Base-by-base conservation (phyloP, 2,113 vertebrate genomes). In the Neogobius melanostomus region DNA sequence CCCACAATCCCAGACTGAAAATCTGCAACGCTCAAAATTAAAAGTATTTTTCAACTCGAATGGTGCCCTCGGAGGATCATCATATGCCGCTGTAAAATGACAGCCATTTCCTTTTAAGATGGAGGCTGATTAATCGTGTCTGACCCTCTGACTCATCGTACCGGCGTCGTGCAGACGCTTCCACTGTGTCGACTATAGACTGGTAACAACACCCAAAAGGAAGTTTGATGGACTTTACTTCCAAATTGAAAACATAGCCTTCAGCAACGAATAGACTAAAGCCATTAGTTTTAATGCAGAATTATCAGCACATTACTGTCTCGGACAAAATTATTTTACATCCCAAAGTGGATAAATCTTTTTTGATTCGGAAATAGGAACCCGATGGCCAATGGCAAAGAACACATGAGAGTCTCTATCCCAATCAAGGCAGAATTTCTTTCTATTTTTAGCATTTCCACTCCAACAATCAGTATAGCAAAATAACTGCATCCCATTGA, bases 41-140 rank as follows among this genome's bases (percentile, higher is more conserved):
- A 91, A 92, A 87, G 83, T 87, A 91, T 90, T 87, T 90, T 89
- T 92, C 88, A 90, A 85, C 81, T 80, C 59, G 60, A 67, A 84
- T 64, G 78, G 49, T 72, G 71, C 72, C 82, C 74, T 81, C 45
- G 21, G 75, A 86, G 74, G 50, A 87, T 80, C 64, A 64, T 72
- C 71, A 60, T 53, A 65, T 53, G 66, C 69, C 57, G 60, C 50
- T 16, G 15, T 65, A 66, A 65, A 68, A 77, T 69, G 68, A 74
- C 12, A 61, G 42, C 11, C 46, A 9, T 72, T 72, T 75, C 60
- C 71, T 82, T 75, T 69, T 57, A 67, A 68, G 64, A 74, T 54
- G 60, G 48, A 9, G 14, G 52, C 59, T 68, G 62, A 77, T 75
- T 84, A 51, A 79, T 76, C 68, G 42, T 16, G n/a, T 74, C 48